Base-by-base conservation (phyloP, 1,140 invertebrate species). In the Sitodiplosis mosellana region DNA sequence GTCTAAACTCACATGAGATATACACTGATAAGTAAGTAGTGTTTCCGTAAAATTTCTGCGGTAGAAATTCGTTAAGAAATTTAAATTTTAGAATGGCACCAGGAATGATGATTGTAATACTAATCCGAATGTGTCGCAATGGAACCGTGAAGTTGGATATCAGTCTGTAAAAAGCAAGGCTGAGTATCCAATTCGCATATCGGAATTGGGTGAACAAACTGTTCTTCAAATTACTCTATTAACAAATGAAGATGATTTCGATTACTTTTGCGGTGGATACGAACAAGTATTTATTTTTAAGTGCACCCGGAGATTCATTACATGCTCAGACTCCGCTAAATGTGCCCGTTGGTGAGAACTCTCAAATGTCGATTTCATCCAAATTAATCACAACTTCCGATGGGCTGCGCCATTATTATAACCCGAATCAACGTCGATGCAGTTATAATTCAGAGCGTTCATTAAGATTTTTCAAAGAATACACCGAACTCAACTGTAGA, bases 401-500 rank as follows among this genome's bases (percentile, higher is more conserved):
- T 27, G 66, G 65, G 21, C 55, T 74, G 2, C 55, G 52, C 21
- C 55, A 61, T 3, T 72, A 73, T 45, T 72, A 73, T 45, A 55
- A 61, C 33, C 63, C 72, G 3, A 47, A 61, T 14, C 68, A 68
- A 40, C 37, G 37, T n/a, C 3, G 12, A 40, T 40, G 37, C 14
- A 6, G 4, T 18, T 40, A 5, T 18, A 40, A 40, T 12, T 40
- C 14, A 3, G 37, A 40, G 17, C 37, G 37, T 5, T 14, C 3
- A 40, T 18, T 40, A 6, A 3, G 17, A 4, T 40, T 40, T 14
- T 40, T 5, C 37, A 69, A 67, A 33, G 69, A 69, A 2, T 78
- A 78, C 50, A 77, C 74, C 0, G 72, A 78, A 55, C 63, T 64
- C 36, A 78, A 78, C 51, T 81, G 78, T 51, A 64, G 73, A 37